Conservation (phyloP, 2,113 vertebrate genomes). For the Gobiocypris rarus region DNA sequence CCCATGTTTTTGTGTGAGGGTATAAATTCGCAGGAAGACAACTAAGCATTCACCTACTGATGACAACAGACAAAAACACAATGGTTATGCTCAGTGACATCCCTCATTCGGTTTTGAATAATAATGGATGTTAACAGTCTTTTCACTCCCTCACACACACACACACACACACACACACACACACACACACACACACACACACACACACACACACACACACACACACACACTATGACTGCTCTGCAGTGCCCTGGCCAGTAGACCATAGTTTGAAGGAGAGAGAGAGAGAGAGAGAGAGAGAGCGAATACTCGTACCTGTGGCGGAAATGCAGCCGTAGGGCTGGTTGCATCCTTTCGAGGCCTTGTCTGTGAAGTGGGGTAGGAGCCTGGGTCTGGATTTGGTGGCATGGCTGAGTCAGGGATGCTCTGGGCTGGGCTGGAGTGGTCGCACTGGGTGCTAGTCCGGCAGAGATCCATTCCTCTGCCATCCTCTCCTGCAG, state of each 20-base stretch:
- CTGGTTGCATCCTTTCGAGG: slow-evolving; percentile 48
- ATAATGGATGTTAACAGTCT: not conserved
- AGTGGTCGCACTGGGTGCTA: slow-evolving; percentile 83
- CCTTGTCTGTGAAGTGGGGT: slow-evolving; percentile 47
- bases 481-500: slow-evolving; percentile 85
- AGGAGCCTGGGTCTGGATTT: slow-evolving; percentile 57
- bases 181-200: slow-evolving; percentile 33
- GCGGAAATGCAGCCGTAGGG: slow-evolving; percentile 60
- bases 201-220: slow-evolving; percentile 32
- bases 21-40: slow-evolving; percentile 7
- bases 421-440: slow-evolving; percentile 67
- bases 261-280: slow-evolving; percentile 23
- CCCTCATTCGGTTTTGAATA: not conserved
- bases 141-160: slow-evolving; percentile 18
- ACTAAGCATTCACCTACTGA: not conserved
- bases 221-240: slow-evolving; percentile 1
- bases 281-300: slow-evolving; percentile 30
- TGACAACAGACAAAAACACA: not conserved
- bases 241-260: slow-evolving; percentile 53
- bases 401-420: slow-evolving; percentile 55
- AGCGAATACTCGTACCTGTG: slow-evolving; percentile 65
- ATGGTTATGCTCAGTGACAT: slow-evolving; percentile 5
- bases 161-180: slow-evolving; percentile 24
- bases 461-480: slow-evolving; percentile 87
- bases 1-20: not conserved